Evolutionary conservation across 35 echinoderm and acorn worm species (phyloP), one percentile per base, ranked within the genome.

Genomic region (Heliocidaris erythrogramma): DNA sequence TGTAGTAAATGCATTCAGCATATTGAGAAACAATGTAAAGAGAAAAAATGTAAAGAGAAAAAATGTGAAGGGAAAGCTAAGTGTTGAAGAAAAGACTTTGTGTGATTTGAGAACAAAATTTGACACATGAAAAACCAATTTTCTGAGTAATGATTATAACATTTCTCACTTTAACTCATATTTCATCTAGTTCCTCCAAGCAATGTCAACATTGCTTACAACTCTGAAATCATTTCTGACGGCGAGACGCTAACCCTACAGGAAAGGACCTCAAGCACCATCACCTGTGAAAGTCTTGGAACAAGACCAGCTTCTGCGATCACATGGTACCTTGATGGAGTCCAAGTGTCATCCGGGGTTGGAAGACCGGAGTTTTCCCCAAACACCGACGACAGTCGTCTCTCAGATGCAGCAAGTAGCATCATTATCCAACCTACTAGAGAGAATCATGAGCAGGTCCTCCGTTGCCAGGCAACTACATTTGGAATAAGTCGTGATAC

Each of bases 341-440:
- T 50, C 3, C 48, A 92, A 48, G 49, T 92, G 10, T 30, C 50
- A 13, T 52, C 49, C 13, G 91, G 91, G 49, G 49, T 92, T 17
- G 48, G 48, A 10, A 30, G 48, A 30, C 49, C 47, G 0, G 48
- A 9, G 8, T 59, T 59, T 59, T 17, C 91, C 10, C 31, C 31
- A 21, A 92, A 92, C 47, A 13, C 2, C 24, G 32, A 92, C 2
- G 48, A 92, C 50, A 18, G 29, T 30, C 91, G 29, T 7, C 9
- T 92, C 2, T 17, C 13, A 16, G 91, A 92, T 30, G 49, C 48
- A 16, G 17, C 49, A 7, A 92, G 91, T n/a, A 50, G 47, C n/a
- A 92, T 92, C 91, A 59, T 92, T 49, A 92, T 92, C 91, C 91
- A 92, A 16, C 91, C 91, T 21, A 56, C 91, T 2, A 92, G 91